Conservation (phyloP, 2,113 vertebrate species). For the Eulemur macaco region DNA sequence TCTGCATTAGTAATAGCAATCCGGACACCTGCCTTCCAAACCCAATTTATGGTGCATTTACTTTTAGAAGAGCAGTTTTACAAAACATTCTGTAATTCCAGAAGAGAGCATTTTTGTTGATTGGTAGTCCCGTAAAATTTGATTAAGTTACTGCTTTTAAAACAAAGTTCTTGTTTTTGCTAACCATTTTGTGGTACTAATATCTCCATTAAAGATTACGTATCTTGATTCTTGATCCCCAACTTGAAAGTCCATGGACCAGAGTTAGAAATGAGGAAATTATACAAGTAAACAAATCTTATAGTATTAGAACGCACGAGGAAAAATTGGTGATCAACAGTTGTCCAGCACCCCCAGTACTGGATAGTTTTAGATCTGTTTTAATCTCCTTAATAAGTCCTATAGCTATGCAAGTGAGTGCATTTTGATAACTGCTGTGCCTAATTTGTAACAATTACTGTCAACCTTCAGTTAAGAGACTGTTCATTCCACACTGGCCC, state of each 20-base stretch:
- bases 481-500: constrained; percentile 89
- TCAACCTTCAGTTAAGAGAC: constrained; percentile 91
- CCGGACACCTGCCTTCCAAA: neutral
- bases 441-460: constrained; percentile 96
- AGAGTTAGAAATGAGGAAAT: constrained; percentile 77
- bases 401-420: constrained; percentile 90
- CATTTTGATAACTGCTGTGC: constrained; percentile 91
- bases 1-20: constrained; percentile 32
- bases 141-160: constrained; percentile 62
- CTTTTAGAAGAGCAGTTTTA: constrained; percentile 61
- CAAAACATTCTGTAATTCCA: constrained; percentile 56
- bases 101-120: constrained; percentile 63
- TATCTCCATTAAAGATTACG: constrained; percentile 51
- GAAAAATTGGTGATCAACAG: constrained; percentile 84
- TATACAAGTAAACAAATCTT: constrained; percentile 53
- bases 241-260: constrained; percentile 66
- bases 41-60: neutral
- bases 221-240: constrained; percentile 57
- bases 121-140: constrained; percentile 48
- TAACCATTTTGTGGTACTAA: constrained; percentile 38
- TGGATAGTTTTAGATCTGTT: constrained; percentile 88
- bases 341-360: constrained; percentile 83
- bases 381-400: constrained; percentile 90
- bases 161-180: constrained; percentile 67
- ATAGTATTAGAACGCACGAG: constrained; percentile 32